These are phyloP conservation scores for Sepiola atlantica DNA, from an alignment of 2,888 invertebrate species.

Conservation along the genomic window DNA sequence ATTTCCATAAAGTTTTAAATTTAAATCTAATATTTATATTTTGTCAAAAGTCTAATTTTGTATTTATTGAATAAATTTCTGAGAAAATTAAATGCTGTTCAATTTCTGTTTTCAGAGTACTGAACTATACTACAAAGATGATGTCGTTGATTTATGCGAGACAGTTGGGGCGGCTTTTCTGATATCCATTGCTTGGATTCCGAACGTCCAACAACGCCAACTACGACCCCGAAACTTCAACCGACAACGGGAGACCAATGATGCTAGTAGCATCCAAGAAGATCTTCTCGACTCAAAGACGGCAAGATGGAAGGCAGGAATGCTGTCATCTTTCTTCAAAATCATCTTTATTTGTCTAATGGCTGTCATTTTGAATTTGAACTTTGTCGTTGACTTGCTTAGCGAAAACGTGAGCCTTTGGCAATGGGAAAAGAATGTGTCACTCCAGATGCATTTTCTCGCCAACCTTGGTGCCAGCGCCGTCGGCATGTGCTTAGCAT, in stretches of 20 bases:
- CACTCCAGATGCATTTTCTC: constrained; percentile 52
- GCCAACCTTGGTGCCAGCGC: constrained; percentile 53
- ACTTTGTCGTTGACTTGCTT: not conserved
- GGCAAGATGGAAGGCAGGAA: constrained; percentile 42
- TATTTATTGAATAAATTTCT: no score
- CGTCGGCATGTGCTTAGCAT: constrained; percentile 51
- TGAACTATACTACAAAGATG: not conserved
- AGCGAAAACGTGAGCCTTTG: not conserved
- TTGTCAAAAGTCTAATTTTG: constrained; percentile 54
- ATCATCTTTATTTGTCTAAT: constrained; percentile 48
- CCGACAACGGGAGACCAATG: not conserved
- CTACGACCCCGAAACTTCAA: not conserved
- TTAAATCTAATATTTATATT: no score
- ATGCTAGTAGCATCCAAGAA: not conserved
- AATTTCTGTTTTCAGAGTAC: constrained; percentile 59
- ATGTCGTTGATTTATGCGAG: not conserved
- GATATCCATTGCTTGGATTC: not conserved
- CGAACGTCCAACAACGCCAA: not conserved
- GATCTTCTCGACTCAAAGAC: not conserved
- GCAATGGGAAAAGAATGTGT: constrained; percentile 44
- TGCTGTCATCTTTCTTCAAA: constrained; percentile 48
- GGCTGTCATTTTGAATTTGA: not conserved
- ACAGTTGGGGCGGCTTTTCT: not conserved
- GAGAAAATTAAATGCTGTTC: no score
- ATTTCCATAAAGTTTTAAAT: constrained; percentile 52